These are phyloP conservation scores for Morinoia aosen DNA, from an alignment of 2,888 invertebrate species.

Conservation along the genomic window DNA sequence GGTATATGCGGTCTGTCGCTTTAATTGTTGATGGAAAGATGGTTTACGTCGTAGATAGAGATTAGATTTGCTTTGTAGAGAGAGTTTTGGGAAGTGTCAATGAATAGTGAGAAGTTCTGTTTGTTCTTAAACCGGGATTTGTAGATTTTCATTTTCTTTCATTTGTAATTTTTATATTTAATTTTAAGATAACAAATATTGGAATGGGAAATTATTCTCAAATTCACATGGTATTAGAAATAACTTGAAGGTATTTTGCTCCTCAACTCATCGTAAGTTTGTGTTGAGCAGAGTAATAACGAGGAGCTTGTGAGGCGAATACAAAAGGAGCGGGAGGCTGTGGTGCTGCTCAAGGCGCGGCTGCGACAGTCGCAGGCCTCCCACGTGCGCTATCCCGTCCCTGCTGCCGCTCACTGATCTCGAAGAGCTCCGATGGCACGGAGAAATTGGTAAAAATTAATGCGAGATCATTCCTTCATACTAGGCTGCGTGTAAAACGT, in stretches of 20 bases:
- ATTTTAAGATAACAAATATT: not conserved
- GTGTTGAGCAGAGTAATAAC: slow-evolving; percentile 69
- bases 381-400: not conserved
- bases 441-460: not conserved
- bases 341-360: slow-evolving; percentile 57
- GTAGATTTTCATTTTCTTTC: not conserved
- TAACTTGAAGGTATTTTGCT: not conserved
- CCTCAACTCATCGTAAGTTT: not conserved
- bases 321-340: slow-evolving; percentile 71
- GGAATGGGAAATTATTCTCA: not conserved
- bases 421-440: not conserved
- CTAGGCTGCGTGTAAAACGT: not conserved
- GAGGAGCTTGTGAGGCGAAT: slow-evolving; percentile 71
- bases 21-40: too few relatives aligned
- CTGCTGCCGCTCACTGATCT: not conserved
- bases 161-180: not conserved
- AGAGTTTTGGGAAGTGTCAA: not conserved
- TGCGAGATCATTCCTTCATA: not conserved
- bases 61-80: not conserved
- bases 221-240: not conserved
- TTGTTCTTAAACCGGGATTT: not conserved
- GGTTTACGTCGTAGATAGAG: not conserved
- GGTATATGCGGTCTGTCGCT: too few relatives aligned
- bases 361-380: slow-evolving; percentile 57
- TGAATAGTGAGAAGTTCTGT: not conserved